Percentiles rank a stretch among this genome's conserved stretches.
Evolutionary conservation across 2,113 vertebrate genomes (phyloP).

Genomic region (Esox niger): DNA sequence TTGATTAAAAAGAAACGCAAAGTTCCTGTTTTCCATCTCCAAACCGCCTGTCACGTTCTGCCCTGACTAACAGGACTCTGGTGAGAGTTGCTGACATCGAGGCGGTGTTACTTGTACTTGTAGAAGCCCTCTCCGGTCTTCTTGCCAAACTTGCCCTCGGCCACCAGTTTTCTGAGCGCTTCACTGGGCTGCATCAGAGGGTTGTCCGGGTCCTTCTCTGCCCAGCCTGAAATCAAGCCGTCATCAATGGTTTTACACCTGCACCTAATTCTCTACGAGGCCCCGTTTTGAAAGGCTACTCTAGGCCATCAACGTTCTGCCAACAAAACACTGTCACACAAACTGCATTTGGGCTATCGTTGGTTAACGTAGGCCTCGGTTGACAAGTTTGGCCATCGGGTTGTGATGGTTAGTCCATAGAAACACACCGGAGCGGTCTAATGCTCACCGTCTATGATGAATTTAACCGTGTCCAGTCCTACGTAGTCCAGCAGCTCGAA

Average conservation of each 20-base stretch:
- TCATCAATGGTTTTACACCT: too few relatives aligned
- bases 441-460: slow-evolving; percentile 87
- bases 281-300: too few relatives aligned
- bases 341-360: too few relatives aligned
- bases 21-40: too few relatives aligned
- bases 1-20: too few relatives aligned
- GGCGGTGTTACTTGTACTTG: slow-evolving; percentile 80
- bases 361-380: too few relatives aligned
- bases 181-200: not conserved
- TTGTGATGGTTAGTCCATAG: not conserved
- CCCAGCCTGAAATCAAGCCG: slow-evolving; percentile 78
- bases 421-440: not conserved
- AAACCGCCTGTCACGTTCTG: too few relatives aligned
- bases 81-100: not conserved
- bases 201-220: slow-evolving; percentile 65
- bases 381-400: too few relatives aligned
- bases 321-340: too few relatives aligned
- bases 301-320: too few relatives aligned
- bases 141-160: slow-evolving; percentile 88
- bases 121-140: slow-evolving; percentile 96
- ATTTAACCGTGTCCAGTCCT: slow-evolving; percentile 91
- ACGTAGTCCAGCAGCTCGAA: slow-evolving; percentile 95
- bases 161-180: slow-evolving; percentile 83
- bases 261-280: too few relatives aligned
- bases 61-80: not conserved